These are phyloP conservation scores for Dicycla oo DNA, from an alignment of 2,888 invertebrate genomes.

Conservation along the genomic window DNA sequence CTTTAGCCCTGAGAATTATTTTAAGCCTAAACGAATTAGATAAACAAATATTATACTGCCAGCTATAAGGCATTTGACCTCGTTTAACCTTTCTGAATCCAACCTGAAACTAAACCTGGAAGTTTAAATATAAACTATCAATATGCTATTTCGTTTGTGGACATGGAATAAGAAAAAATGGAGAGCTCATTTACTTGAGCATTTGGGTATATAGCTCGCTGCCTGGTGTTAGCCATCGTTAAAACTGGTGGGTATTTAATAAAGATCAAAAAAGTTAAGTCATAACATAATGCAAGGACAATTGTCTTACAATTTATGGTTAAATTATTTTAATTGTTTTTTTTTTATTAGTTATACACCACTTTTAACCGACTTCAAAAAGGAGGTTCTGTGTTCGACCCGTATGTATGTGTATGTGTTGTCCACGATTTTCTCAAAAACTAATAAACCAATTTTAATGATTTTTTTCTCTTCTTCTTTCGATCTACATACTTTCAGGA, in stretches of 20 bases:
- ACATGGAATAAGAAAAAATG: background rate
- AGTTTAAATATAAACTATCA: conserved; percentile 16
- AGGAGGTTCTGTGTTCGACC: no score
- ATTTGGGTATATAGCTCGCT: background rate
- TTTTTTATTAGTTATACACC: background rate
- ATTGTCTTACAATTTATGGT: no score
- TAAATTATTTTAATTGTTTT: no score
- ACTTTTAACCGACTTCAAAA: no score
- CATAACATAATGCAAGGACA: background rate
- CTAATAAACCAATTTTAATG: no score
- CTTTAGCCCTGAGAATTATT: background rate
- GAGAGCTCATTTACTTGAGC: background rate
- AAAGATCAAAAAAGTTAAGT: background rate
- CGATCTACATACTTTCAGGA: no score
- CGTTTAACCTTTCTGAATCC: background rate
- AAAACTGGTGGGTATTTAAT: no score
- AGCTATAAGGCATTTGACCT: background rate
- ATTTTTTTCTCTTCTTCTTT: no score
- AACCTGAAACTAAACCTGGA: conserved; percentile 18
- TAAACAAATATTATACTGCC: background rate
- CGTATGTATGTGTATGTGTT: no score
- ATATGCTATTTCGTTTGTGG: conserved; percentile 6
- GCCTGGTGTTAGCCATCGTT: background rate
- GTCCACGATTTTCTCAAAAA: no score
- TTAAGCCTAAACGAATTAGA: conserved; percentile 1